phyloP scores from a whole-genome alignment of 2,113 vertebrate genomes.

The Entosphenus tridentatus region DNA sequence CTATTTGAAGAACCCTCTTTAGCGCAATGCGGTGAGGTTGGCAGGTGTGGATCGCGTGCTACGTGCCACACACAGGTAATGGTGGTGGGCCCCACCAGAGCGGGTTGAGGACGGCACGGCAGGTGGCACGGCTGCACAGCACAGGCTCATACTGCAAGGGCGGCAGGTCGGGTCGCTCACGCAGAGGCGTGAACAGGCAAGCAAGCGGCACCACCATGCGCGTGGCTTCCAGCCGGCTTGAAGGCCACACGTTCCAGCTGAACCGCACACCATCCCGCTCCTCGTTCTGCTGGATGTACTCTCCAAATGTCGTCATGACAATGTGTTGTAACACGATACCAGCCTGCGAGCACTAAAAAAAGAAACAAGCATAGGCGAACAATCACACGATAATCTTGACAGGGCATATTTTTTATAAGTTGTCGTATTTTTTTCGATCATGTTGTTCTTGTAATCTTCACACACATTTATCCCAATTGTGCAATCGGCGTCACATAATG shows the following conservation, averaged over 20 bases:
- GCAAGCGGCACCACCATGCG: conserved; percentile 73
- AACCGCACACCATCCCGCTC: conserved; percentile 78
- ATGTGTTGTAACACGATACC: neutral
- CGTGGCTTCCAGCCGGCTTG: conserved; percentile 72
- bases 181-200: conserved; percentile 75
- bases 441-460: too few species aligned
- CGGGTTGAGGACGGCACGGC: conserved; percentile 81
- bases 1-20: too few species aligned
- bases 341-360: too few species aligned
- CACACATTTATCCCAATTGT: too few species aligned
- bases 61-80: too few species aligned
- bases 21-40: too few species aligned
- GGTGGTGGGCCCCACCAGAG: conserved; percentile 40
- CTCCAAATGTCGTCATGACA: conserved; percentile 58
- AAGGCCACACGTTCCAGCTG: conserved; percentile 97
- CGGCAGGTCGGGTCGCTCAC: conserved; percentile 58
- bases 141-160: conserved; percentile 83
- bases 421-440: too few species aligned
- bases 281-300: conserved; percentile 95
- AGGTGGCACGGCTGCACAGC: conserved; percentile 59
- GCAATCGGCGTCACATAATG: too few species aligned
- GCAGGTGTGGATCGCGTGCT: too few species aligned
- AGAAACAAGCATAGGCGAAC: too few species aligned
- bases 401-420: too few species aligned
- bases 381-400: too few species aligned